A percentile compares a stretch with the other conserved stretches of the same genome.
Conservation (phyloP, 2,797 vertebrate species). For the Chloroceryle inda region DNA sequence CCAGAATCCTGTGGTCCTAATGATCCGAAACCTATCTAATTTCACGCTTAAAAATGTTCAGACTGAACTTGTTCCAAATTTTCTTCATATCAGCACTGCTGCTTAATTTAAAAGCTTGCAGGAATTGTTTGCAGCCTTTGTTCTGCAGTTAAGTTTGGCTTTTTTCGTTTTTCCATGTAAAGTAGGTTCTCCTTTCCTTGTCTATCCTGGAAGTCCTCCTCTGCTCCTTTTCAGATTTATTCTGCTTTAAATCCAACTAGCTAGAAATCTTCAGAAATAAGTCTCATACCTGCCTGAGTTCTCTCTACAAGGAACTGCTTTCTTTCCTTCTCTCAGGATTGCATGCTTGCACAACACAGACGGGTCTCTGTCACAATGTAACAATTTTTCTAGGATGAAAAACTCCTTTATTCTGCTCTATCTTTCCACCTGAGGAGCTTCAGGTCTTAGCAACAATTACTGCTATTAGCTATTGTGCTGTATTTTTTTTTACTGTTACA, state of each 20-base stretch:
- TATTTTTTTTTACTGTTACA: not conserved
- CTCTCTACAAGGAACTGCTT: not conserved
- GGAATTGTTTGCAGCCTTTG: not conserved
- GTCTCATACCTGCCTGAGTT: not conserved
- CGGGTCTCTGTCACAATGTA: not conserved
- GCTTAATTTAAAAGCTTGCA: not conserved
- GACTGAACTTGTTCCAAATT: not conserved
- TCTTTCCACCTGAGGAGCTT: not conserved
- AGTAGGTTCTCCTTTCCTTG: not conserved
- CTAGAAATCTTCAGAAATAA: not conserved
- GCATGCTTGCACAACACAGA: not conserved
- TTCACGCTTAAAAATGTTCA: not conserved
- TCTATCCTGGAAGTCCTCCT: not conserved
- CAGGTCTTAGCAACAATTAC: not conserved
- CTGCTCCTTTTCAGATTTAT: not conserved
- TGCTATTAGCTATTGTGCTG: not conserved
- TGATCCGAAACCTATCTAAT: not conserved
- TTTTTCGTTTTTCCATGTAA: not conserved
- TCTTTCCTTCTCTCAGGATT: not conserved
- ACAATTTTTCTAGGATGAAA: not conserved
- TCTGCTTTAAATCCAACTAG: not conserved
- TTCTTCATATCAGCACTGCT: not conserved
- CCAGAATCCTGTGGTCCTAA: not conserved
- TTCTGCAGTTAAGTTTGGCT: not conserved
- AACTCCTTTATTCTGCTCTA: not conserved